These are phyloP conservation scores for Pseudochirops corinnae DNA, from an alignment of 2,797 vertebrate genomes.

Conservation along the genomic window DNA sequence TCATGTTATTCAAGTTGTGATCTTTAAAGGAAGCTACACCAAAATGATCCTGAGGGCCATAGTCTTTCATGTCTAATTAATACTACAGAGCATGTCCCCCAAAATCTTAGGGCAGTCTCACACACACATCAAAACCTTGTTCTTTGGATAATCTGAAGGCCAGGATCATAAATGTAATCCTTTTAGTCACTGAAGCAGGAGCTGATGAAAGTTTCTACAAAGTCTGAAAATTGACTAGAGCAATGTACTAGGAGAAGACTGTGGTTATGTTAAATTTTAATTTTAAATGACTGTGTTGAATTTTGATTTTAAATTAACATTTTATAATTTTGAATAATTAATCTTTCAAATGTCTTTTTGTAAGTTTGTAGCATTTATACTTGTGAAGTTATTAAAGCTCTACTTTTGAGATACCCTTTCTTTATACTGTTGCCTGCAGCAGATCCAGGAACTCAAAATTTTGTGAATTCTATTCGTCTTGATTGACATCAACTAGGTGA, in stretches of 20 bases:
- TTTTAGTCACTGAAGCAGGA: not conserved
- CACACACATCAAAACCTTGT: not conserved
- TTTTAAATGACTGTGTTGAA: not conserved
- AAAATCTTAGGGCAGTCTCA: not conserved
- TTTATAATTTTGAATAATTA: not conserved
- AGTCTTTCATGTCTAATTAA: not conserved
- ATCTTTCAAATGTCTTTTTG: not conserved
- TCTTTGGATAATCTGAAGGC: not conserved
- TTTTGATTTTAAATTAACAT: not conserved
- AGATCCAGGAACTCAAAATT: not conserved
- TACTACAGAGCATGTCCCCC: not conserved
- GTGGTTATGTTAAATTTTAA: not conserved
- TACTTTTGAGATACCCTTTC: not conserved
- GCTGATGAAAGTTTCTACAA: not conserved
- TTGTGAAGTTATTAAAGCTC: not conserved
- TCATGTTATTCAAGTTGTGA: not conserved
- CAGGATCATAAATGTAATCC: not conserved
- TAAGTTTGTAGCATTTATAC: not conserved
- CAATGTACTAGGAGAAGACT: not conserved
- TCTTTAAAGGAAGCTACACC: not conserved
- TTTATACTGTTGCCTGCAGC: not conserved
- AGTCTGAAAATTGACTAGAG: not conserved
- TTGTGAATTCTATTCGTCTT: not conserved
- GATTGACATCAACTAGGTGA: not conserved
- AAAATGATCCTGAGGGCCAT: not conserved